phyloP scores from a whole-genome alignment of 2,797 vertebrate species.

The Hemibagrus guttatus region DNA sequence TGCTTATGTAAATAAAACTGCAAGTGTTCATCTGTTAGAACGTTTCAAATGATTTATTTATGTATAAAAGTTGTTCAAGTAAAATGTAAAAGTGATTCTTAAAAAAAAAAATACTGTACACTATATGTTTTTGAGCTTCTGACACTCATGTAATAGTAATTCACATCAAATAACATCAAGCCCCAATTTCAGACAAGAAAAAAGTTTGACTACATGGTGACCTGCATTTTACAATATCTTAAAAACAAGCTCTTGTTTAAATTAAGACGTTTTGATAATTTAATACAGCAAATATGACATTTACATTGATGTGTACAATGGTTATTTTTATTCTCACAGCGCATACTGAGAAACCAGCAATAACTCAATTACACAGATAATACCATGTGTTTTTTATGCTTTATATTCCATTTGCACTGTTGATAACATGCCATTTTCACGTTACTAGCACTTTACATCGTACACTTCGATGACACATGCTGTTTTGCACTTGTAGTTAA shows the following conservation, averaged over 20 bases:
- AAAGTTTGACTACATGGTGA: neutral
- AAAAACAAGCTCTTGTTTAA: neutral
- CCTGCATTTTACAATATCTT: neutral
- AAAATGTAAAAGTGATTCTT: neutral
- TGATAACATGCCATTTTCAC: neutral
- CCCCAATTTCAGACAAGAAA: neutral
- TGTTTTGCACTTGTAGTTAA: neutral
- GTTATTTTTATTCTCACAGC: neutral
- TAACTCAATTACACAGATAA: neutral
- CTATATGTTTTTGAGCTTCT: neutral
- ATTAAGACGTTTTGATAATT: neutral
- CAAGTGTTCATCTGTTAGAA: neutral
- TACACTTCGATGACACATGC: neutral
- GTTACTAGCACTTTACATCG: neutral
- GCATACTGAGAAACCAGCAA: neutral
- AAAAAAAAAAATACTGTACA: neutral
- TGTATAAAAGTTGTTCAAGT: too few relatives aligned
- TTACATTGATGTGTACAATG: neutral
- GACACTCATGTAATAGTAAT: neutral
- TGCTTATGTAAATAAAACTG: neutral
- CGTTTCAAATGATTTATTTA: too few relatives aligned
- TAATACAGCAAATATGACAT: neutral
- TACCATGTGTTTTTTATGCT: neutral
- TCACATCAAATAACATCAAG: neutral
- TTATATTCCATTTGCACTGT: neutral